A percentile compares a stretch with the other conserved stretches of the same genome.
Conservation (phyloP, 2,888 invertebrate species). For the Tineola bisselliella region DNA sequence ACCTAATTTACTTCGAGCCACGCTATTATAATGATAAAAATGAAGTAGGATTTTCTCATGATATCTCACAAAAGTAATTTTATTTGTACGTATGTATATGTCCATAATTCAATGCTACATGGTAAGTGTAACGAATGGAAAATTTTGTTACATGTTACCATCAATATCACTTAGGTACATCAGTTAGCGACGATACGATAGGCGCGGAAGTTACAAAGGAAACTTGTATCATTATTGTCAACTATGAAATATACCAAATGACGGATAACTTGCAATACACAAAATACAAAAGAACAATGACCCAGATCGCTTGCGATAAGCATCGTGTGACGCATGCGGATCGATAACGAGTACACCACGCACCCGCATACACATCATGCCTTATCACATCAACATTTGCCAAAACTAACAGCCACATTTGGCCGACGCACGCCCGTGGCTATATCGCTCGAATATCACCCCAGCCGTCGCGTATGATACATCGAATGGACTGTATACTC, state of each 20-base stretch:
- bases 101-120: neutral
- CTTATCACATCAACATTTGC: constrained; percentile 60
- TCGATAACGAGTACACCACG: constrained; percentile 49
- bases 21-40: neutral
- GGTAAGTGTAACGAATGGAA: neutral
- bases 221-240: neutral
- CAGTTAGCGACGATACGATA: neutral
- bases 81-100: neutral
- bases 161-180: neutral
- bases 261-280: neutral
- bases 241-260: neutral
- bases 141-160: neutral
- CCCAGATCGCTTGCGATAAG: constrained; percentile 63
- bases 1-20: neutral
- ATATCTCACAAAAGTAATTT: neutral
- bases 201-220: neutral
- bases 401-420: constrained; percentile 49
- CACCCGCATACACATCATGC: constrained; percentile 53
- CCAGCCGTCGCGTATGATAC: too few species aligned
- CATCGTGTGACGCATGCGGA: constrained; percentile 63
- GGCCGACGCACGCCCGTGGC: constrained; percentile 33
- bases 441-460: constrained; percentile 38
- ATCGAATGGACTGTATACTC: too few species aligned
- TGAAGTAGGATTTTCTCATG: neutral
- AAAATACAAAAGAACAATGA: constrained; percentile 63